Percentiles rank a stretch among this genome's conserved stretches.
These are phyloP conservation scores for Allolobophora icterica DNA, from an alignment of 2,888 invertebrate species.

Conservation along the genomic window DNA sequence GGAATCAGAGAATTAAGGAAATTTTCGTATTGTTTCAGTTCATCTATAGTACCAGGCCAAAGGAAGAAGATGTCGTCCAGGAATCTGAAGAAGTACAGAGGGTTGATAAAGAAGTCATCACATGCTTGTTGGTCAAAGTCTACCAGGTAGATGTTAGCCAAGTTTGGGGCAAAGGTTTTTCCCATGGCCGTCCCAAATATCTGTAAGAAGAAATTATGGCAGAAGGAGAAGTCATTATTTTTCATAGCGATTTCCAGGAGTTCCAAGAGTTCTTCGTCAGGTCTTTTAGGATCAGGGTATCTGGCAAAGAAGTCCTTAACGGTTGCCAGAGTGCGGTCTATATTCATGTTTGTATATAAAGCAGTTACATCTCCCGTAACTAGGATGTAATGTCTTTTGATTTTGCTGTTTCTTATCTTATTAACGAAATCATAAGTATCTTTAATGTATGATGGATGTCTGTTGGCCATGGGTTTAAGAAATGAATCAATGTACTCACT, in stretches of 20 bases:
- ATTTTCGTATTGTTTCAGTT: background rate
- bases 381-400: background rate
- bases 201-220: background rate
- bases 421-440: background rate
- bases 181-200: slow-evolving; percentile 14
- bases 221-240: background rate
- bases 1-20: background rate
- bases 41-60: background rate
- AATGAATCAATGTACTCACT: background rate
- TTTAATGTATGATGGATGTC: background rate
- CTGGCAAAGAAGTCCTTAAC: no score
- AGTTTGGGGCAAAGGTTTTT: background rate
- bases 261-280: background rate
- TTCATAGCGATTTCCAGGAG: background rate
- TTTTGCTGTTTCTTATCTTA: background rate
- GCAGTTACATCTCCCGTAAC: background rate
- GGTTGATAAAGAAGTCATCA: no score
- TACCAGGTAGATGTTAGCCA: background rate
- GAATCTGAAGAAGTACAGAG: background rate
- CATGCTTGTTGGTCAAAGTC: background rate
- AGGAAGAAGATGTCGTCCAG: background rate
- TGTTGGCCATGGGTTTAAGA: background rate
- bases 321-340: background rate
- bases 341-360: background rate
- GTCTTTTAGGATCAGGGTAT: background rate